Conservation (phyloP, 2,113 vertebrate species). For the Etheostoma cragini region DNA sequence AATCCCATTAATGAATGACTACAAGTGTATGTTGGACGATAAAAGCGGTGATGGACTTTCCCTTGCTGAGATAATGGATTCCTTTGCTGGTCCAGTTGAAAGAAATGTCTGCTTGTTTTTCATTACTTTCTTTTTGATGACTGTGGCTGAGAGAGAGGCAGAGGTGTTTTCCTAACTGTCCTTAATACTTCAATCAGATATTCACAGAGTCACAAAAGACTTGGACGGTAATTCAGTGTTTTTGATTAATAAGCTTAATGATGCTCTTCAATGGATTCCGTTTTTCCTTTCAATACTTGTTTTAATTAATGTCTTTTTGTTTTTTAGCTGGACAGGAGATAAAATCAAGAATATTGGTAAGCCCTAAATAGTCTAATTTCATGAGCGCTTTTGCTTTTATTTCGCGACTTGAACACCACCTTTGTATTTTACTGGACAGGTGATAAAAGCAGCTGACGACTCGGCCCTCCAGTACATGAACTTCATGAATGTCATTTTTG, state of each 20-base stretch:
- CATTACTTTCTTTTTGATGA: background rate
- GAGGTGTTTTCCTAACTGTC: constrained; percentile 62
- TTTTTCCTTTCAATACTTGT: background rate
- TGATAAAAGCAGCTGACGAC: constrained; percentile 96
- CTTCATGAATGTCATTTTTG: constrained; percentile 99
- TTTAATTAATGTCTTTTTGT: background rate
- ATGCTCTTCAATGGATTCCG: background rate
- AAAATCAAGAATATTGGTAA: constrained; percentile 96
- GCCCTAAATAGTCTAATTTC: constrained; percentile 30
- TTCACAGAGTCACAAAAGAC: constrained; percentile 91
- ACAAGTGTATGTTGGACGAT: background rate
- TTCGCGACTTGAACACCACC: background rate
- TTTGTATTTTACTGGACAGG: constrained; percentile 79
- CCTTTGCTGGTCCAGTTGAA: background rate
- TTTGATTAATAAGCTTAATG: background rate
- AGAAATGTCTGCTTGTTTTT: background rate
- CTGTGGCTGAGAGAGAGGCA: background rate
- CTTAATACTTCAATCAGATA: constrained; percentile 86
- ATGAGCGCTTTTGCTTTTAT: background rate
- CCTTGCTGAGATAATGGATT: background rate
- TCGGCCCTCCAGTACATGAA: constrained; percentile 97
- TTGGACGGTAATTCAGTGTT: constrained; percentile 86
- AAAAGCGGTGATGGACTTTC: background rate
- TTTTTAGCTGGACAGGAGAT: constrained; percentile 90
- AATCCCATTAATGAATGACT: background rate